Evolutionary conservation across 2,113 vertebrate genomes (phyloP).

Genomic region (Hyperoodon ampullatus): DNA sequence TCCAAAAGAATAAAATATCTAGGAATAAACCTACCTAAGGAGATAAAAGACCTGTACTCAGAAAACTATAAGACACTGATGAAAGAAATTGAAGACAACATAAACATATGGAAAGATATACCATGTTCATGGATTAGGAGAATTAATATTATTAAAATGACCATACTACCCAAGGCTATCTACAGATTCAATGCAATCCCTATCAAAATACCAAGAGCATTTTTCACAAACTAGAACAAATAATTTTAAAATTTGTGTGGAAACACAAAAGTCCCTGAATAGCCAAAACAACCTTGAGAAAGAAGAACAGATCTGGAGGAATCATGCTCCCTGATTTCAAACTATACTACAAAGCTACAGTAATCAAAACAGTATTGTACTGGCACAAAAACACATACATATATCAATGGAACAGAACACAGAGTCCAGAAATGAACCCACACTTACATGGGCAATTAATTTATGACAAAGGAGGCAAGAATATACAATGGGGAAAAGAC

Average conservation of each 20-base stretch:
- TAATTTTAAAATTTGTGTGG: neutral
- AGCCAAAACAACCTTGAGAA: too few relatives aligned
- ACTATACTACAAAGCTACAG: too few relatives aligned
- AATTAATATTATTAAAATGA: neutral
- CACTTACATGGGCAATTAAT: too few relatives aligned
- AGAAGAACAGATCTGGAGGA: too few relatives aligned
- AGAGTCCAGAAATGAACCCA: too few relatives aligned
- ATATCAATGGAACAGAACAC: too few relatives aligned
- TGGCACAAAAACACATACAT: too few relatives aligned
- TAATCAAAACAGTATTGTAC: too few relatives aligned
- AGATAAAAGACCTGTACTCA: neutral
- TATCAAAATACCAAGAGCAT: neutral
- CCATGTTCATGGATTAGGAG: neutral
- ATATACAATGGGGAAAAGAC: too few relatives aligned
- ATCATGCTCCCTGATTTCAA: too few relatives aligned
- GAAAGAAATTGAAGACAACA: neutral
- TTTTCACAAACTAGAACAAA: neutral
- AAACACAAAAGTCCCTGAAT: neutral
- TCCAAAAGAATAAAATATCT: neutral
- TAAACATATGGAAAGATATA: neutral
- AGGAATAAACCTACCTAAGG: neutral
- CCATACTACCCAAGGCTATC: neutral
- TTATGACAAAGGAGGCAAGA: too few relatives aligned
- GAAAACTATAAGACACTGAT: neutral
- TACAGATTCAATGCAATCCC: neutral